These are phyloP conservation scores for Caenorhabditis tropicalis DNA, from an alignment of 1,140 invertebrate species.

Conservation along the genomic window DNA sequence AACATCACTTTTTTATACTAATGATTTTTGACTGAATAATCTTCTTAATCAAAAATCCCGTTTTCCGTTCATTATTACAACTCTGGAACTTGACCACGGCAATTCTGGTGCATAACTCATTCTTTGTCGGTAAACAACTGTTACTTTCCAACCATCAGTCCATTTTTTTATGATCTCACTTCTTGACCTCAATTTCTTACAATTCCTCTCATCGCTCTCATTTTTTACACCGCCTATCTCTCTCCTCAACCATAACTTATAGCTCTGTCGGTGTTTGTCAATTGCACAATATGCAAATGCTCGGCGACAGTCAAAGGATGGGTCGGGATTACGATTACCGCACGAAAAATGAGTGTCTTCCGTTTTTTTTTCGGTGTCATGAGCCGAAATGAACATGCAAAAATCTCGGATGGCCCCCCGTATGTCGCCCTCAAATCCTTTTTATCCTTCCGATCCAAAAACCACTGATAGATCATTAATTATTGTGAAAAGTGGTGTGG, in stretches of 20 bases:
- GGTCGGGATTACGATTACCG: slow-evolving; percentile 23
- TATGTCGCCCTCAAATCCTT: not conserved
- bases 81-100: not conserved
- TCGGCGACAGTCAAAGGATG: not conserved
- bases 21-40: too few relatives aligned
- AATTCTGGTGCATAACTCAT: slow-evolving; percentile 4
- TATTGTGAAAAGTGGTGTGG: not conserved
- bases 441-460: not conserved
- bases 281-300: slow-evolving; percentile 42
- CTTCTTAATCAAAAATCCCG: too few relatives aligned
- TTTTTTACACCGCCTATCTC: not conserved
- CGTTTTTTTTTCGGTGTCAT: not conserved
- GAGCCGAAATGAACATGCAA: not conserved
- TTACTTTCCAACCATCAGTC: not conserved
- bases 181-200: slow-evolving; percentile 27
- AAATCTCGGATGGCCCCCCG: not conserved
- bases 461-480: slow-evolving; percentile 42
- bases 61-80: not conserved
- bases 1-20: too few relatives aligned
- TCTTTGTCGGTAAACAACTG: slow-evolving; percentile 44
- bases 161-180: slow-evolving; percentile 39
- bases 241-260: not conserved
- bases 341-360: slow-evolving; percentile 19
- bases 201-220: not conserved
- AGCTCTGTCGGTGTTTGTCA: slow-evolving; percentile 24